phyloP scores from a whole-genome alignment of 2,797 vertebrate species.

The Lateolabrax maculatus region DNA sequence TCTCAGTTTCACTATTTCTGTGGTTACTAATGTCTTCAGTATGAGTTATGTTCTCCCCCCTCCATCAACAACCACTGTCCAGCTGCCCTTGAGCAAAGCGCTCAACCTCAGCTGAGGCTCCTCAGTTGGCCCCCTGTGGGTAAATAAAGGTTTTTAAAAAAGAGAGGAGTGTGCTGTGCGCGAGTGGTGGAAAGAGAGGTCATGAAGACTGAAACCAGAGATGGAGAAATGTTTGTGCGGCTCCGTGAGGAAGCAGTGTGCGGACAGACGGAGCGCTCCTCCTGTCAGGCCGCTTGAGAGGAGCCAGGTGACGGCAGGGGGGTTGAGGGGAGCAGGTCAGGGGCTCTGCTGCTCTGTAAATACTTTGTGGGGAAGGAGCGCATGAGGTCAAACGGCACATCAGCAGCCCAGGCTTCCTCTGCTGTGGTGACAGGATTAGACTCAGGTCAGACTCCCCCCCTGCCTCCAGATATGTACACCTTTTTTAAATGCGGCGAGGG shows the following conservation, averaged over 20 bases:
- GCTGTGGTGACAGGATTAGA: constrained; percentile 51
- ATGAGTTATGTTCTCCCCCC: not conserved
- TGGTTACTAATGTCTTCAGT: not conserved
- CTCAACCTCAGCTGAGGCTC: not conserved
- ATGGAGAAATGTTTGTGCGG: constrained; percentile 70
- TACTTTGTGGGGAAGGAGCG: constrained; percentile 70
- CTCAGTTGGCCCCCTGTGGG: not conserved
- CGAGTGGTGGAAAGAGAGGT: constrained; percentile 55
- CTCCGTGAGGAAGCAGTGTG: constrained; percentile 58
- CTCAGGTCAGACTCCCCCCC: constrained; percentile 25
- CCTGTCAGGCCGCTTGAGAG: constrained; percentile 72
- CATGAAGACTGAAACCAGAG: constrained; percentile 65
- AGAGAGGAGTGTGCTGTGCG: constrained; percentile 29
- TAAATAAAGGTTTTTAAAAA: constrained; percentile 45
- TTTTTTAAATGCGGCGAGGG: constrained; percentile 11
- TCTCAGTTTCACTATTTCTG: constrained; percentile 9
- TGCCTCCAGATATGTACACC: not conserved
- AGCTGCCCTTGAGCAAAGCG: constrained; percentile 31
- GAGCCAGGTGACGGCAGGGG: constrained; percentile 71
- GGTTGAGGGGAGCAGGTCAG: constrained; percentile 53
- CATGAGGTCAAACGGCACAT: constrained; percentile 69
- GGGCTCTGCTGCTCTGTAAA: constrained; percentile 71
- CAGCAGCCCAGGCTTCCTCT: constrained; percentile 51
- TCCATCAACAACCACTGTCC: constrained; percentile 25
- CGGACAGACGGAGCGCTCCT: constrained; percentile 67